Percentiles rank a stretch among this genome's conserved stretches.
These are phyloP conservation scores for Drosophila sp. DNA, from an alignment of 1,140 invertebrate genomes.

Conservation along the genomic window DNA sequence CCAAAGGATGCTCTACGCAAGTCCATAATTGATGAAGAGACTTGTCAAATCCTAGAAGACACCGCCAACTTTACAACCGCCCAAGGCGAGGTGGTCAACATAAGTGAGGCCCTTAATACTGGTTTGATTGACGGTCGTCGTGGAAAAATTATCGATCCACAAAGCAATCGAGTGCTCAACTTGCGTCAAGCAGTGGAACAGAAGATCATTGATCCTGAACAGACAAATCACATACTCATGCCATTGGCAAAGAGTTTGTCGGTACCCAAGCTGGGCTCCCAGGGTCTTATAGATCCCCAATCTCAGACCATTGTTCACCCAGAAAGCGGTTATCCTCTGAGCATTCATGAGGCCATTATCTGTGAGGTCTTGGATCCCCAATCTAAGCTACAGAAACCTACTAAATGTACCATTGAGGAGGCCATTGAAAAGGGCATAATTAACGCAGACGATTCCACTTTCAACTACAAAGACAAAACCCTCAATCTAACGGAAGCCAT, in stretches of 20 bases:
- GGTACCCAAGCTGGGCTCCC: constrained; percentile 91
- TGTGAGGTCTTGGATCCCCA: constrained; percentile 94
- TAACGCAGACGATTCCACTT: constrained; percentile 88
- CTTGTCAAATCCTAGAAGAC: constrained; percentile 88
- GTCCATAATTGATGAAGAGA: constrained; percentile 90
- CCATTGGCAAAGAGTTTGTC: constrained; percentile 92
- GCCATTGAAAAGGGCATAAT: constrained; percentile 91
- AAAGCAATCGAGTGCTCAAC: constrained; percentile 90
- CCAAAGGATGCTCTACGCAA: constrained; percentile 89
- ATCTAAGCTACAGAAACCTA: constrained; percentile 86
- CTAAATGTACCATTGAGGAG: constrained; percentile 88
- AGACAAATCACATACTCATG: constrained; percentile 90
- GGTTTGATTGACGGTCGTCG: constrained; percentile 90
- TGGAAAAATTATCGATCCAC: constrained; percentile 92
- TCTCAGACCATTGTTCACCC: constrained; percentile 94
- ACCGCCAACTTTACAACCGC: constrained; percentile 84
- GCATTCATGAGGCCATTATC: constrained; percentile 91
- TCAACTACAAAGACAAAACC: constrained; percentile 86
- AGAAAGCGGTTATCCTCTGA: constrained; percentile 90
- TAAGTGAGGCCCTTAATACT: constrained; percentile 90
- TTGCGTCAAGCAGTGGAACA: constrained; percentile 93
- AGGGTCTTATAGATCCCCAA: constrained; percentile 91
- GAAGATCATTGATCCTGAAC: constrained; percentile 91
- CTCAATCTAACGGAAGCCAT: constrained; percentile 90
- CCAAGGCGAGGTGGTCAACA: constrained; percentile 86